These are phyloP conservation scores for Crocuta crocuta DNA, from an alignment of 2,113 vertebrate genomes.

Conservation along the genomic window DNA sequence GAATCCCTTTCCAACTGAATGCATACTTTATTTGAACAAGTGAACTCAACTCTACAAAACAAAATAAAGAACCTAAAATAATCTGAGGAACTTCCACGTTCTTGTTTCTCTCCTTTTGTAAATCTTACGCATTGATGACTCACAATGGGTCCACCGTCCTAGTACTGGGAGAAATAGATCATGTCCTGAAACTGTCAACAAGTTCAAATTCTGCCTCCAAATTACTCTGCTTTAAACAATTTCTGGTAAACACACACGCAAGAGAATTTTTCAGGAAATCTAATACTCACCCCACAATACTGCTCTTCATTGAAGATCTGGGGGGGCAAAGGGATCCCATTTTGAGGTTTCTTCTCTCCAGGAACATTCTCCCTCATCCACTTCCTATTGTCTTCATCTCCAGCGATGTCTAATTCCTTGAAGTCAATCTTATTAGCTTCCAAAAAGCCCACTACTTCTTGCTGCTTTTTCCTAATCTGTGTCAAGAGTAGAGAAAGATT, in stretches of 20 bases:
- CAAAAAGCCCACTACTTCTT: conserved; percentile 97
- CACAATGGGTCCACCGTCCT: not conserved
- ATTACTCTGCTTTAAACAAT: not conserved
- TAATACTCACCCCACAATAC: conserved; percentile 95
- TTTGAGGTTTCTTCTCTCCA: conserved; percentile 95
- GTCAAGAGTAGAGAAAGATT: conserved; percentile 19
- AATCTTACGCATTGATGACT: not conserved
- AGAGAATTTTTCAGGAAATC: not conserved
- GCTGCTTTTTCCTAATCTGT: conserved; percentile 99
- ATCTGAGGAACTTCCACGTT: not conserved
- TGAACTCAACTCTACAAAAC: not conserved
- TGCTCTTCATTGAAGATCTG: conserved; percentile 98
- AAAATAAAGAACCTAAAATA: not conserved
- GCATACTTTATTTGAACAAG: not conserved
- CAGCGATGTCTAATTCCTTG: conserved; percentile 95
- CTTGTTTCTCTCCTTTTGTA: not conserved
- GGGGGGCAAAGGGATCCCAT: conserved; percentile 96
- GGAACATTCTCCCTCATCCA: conserved; percentile 99
- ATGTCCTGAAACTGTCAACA: not conserved
- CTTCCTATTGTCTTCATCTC: conserved; percentile 95
- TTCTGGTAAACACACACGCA: not conserved
- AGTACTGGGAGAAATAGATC: not conserved
- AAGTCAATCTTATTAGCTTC: conserved; percentile 98
- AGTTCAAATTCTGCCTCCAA: not conserved
- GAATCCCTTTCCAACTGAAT: not conserved